These are phyloP conservation scores for Hybos culiciformis DNA, from an alignment of 2,888 invertebrate species.

Conservation along the genomic window DNA sequence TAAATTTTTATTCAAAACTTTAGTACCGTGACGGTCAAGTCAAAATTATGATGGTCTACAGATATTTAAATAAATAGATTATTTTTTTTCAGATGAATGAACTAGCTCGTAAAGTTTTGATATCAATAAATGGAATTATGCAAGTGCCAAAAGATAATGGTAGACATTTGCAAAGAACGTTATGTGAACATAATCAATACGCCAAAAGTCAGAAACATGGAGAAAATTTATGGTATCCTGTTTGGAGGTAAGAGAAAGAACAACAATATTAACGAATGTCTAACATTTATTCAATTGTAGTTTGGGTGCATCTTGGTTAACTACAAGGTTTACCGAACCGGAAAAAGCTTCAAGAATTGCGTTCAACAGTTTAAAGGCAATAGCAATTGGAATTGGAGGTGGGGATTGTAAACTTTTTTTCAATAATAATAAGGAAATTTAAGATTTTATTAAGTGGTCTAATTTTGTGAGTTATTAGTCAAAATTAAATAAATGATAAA, in stretches of 20 bases:
- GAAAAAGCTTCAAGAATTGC: slow-evolving; percentile 27
- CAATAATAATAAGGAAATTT: no score
- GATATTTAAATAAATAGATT: no score
- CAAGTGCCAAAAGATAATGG: slow-evolving; percentile 39
- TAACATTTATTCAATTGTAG: slow-evolving; percentile 34
- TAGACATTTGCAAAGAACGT: slow-evolving; percentile 45
- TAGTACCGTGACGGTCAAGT: no score
- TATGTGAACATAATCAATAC: slow-evolving; percentile 54
- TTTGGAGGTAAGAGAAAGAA: slow-evolving; percentile 50
- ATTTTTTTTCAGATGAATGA: slow-evolving; percentile 34
- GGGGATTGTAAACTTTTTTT: slow-evolving; percentile 48
- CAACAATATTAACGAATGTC: background rate
- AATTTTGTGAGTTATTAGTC: no score
- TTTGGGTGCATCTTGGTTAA: slow-evolving; percentile 62
- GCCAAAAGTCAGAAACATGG: slow-evolving; percentile 42
- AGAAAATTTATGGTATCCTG: slow-evolving; percentile 54
- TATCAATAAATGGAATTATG: slow-evolving; percentile 43
- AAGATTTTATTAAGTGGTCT: no score
- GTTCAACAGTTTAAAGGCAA: slow-evolving; percentile 48
- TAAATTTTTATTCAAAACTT: no score
- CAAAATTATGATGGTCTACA: no score
- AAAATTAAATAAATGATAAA: no score
- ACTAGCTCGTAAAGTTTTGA: slow-evolving; percentile 40
- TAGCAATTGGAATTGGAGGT: slow-evolving; percentile 52
- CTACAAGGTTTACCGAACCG: slow-evolving; percentile 42